Percentiles rank a stretch among this genome's conserved stretches.
phyloP scores from a whole-genome alignment of 2,113 vertebrate genomes.

The Ammodytes marinus region DNA sequence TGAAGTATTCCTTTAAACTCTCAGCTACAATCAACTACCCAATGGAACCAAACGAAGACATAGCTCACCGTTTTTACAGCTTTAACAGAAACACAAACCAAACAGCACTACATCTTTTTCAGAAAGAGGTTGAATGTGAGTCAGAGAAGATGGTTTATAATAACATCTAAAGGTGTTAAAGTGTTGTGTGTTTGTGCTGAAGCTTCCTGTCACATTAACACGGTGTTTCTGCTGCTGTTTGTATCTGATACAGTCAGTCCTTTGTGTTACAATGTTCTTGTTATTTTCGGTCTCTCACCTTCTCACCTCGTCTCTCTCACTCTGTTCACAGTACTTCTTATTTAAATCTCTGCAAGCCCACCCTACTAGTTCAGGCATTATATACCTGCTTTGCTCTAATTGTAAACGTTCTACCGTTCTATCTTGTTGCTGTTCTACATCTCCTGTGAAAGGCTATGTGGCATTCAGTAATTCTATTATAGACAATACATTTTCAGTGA shows the following conservation, averaged over 20 bases:
- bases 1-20: no score
- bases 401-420: neutral
- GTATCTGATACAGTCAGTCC: constrained; percentile 14
- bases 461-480: neutral
- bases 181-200: neutral
- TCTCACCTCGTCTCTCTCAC: constrained; percentile 29
- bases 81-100: no score
- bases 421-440: neutral
- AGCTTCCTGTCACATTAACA: constrained; percentile 8
- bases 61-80: no score
- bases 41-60: no score
- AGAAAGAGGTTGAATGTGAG: no score
- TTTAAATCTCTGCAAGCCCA: neutral
- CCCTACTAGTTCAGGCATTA: no score
- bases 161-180: neutral
- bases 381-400: neutral
- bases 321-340: constrained; percentile 16
- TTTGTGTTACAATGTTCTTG: constrained; percentile 20
- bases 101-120: no score
- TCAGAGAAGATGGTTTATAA: no score
- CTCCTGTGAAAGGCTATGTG: neutral
- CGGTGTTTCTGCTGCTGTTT: neutral
- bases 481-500: neutral
- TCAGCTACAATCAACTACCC: no score
- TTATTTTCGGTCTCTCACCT: constrained; percentile 20